Evolutionary conservation across 2,888 invertebrate species (phyloP), one percentile per base, ranked within the genome.

Genomic region (Lysandra bellargus): DNA sequence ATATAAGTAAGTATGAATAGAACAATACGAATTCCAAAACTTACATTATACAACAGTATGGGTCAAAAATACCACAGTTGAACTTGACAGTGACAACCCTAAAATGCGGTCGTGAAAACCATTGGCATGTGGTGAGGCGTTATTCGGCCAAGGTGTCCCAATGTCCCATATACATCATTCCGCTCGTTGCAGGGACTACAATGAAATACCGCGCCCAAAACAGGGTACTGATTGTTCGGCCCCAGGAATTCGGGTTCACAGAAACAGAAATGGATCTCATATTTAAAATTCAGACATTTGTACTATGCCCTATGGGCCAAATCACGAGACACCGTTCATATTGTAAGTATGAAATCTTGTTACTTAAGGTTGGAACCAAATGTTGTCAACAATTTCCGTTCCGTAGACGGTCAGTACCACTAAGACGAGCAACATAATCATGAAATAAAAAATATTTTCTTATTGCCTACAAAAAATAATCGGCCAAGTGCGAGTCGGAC

Each of bases 101-200:
- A 37, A 69, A 69, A 69, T 69, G 69, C 33, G 69, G 69, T 69
- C 33, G 69, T 33, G 33, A 33, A 33, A 69, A 75, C 30, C n/a
- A 49, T 14, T 49, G 49, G 30, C 23, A 75, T 75, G 75, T 49
- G 75, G 49, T 75, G 49, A 44, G 49, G 44, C 49, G 75, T 75
- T 23, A 75, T 23, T 75, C 75, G 53, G 49, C 75, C 44, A 49
- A 12, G 75, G 75, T 75, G 74, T 75, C 30, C 75, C 49, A 49
- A 49, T 75, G 49, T 75, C 49, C 75, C 75, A 75, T 75, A 75
- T 75, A 75, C 12, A 49, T 75, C 75, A 75, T 75, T 75, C 75
- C 75, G 49, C 49, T 23, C 75, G 49, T 75, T 37, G 40, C 75
- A 74, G 44, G 23, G 23, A 23, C 73, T 44, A 73, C 74, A 44